Base-by-base conservation (phyloP, 2,113 vertebrate genomes). In the Rhinoderma darwinii region DNA sequence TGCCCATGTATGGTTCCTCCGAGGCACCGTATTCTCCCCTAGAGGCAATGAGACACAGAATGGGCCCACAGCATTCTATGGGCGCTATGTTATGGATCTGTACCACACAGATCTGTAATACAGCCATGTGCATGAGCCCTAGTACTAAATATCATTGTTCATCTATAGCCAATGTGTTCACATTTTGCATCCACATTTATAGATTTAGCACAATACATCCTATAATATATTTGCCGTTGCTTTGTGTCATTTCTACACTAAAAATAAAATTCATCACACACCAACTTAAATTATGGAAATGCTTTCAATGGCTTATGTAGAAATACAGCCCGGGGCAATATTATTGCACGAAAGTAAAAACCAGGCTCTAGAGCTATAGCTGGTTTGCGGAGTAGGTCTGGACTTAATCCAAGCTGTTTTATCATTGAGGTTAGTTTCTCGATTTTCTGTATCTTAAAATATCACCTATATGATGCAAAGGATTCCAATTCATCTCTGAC, bases 281-380 rank as follows among this genome's bases (percentile, higher is more conserved):
- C 18, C 35, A 68, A 17, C 61, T 50, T 50, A 82, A 82, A 63
- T 61, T 81, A 81, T 63, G 47, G 35, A 25, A 81, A 81, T 81
- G 12, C 41, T 50, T 76, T 47, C 18, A 76, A 7, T 50, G 35
- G 25, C 43, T 50, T 47, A 47, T 50, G 41, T 50, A 47, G 14
- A 76, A 47, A 76, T 7, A 50, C 74, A 76, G 74, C 74, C 43
- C n/a, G 30, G 20, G 43, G 74, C 74, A 50, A 50, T 25, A 50
- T 44, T 47, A 47, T n/a, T 76, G 74, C 25, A 76, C 47, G 18
- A 44, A 76, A 50, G 43, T 50, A 2, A 47, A 76, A 76, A 30
- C n/a, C 5, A 50, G 41, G 43, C 12, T 30, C 74, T 50, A 43
- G 70, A 43, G 70, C 20, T 41, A 76, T 27, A 76, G 27, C 8